These are phyloP conservation scores for Oscheius myriophilus DNA, from an alignment of 2,888 invertebrate genomes.

Conservation along the genomic window DNA sequence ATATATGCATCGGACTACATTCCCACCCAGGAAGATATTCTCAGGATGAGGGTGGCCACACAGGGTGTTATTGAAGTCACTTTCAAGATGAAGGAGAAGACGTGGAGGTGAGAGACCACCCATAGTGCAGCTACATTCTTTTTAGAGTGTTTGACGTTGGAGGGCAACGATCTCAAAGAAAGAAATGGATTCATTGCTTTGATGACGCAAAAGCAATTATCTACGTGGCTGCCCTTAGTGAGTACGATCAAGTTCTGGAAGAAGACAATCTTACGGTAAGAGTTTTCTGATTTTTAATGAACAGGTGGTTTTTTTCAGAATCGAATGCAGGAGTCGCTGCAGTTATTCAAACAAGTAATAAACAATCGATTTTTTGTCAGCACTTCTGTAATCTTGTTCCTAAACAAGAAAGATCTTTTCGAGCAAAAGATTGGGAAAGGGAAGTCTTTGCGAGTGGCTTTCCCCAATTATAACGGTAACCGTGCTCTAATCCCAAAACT, in stretches of 20 bases:
- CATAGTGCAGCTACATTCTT: background rate
- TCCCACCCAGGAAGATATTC: conserved; percentile 63
- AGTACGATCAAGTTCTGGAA: conserved; percentile 99
- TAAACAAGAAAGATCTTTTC: conserved; percentile 73
- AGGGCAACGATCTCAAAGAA: conserved; percentile 79
- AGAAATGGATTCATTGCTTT: conserved; percentile 99
- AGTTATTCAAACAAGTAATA: conserved; percentile 98
- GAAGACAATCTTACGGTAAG: conserved; percentile 98
- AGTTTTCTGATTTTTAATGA: background rate
- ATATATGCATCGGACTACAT: conserved; percentile 52
- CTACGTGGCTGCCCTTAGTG: conserved; percentile 99
- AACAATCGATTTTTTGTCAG: conserved; percentile 98
- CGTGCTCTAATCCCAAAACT: background rate
- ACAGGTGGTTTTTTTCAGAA: conserved; percentile 78
- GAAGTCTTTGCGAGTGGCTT: conserved; percentile 54
- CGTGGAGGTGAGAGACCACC: conserved; percentile 49
- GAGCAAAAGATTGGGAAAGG: conserved; percentile 60
- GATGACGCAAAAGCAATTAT: conserved; percentile 91
- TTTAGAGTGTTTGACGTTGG: conserved; percentile 60
- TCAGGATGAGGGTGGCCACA: conserved; percentile 63
- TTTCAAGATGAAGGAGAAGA: conserved; percentile 65
- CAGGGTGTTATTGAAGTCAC: conserved; percentile 69
- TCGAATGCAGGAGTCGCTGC: conserved; percentile 99
- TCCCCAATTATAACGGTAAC: conserved; percentile 57
- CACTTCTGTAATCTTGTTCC: conserved; percentile 88